Evolutionary conservation across 2,113 vertebrate genomes (phyloP).

Genomic region (Silurus meridionalis): DNA sequence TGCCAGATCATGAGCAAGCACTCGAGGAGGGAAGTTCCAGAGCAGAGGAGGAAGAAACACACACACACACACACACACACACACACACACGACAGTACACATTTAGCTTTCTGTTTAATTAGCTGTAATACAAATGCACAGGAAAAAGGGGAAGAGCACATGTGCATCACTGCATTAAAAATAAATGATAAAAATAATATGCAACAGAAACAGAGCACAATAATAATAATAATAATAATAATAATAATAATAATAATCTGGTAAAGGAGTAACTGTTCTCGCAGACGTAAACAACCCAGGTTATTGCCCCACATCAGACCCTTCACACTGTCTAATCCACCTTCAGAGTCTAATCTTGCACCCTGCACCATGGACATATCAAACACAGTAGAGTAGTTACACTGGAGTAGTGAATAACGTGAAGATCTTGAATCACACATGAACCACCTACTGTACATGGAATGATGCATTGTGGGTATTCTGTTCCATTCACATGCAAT

Average conservation of each 20-base stretch:
- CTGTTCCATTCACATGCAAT: too few species aligned
- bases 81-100: background rate
- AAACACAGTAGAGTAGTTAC: background rate
- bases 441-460: background rate
- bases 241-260: slow-evolving; percentile 4
- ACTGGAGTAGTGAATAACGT: background rate
- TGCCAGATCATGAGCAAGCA: background rate
- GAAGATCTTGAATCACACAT: background rate
- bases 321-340: background rate
- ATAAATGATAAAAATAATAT: background rate
- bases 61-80: background rate
- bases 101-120: slow-evolving; percentile 50
- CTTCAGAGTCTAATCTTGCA: too few species aligned
- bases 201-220: background rate
- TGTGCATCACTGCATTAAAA: slow-evolving; percentile 3
- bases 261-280: background rate
- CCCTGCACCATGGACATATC: background rate
- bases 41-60: slow-evolving; percentile 38
- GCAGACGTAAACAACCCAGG: background rate
- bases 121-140: slow-evolving; percentile 23
- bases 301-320: background rate
- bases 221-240: slow-evolving; percentile 6
- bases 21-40: slow-evolving; percentile 5
- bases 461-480: background rate
- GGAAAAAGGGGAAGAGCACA: slow-evolving; percentile 27